Percentiles rank a stretch among this genome's conserved stretches.
These are phyloP conservation scores for Kryptopterus vitreolus DNA, from an alignment of 2,797 vertebrate species.

Conservation along the genomic window DNA sequence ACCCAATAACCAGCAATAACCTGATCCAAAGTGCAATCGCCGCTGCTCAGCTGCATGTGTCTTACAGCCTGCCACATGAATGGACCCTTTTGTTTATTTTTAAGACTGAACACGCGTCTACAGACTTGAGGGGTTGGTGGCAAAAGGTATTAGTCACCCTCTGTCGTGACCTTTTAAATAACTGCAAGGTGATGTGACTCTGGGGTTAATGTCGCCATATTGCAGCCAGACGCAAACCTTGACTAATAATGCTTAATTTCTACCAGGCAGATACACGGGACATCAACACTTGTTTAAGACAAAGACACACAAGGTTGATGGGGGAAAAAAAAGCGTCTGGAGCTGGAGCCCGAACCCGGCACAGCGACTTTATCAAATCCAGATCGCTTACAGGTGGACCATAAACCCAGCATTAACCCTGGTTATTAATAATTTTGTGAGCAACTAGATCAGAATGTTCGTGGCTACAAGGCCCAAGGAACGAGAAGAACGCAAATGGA, in stretches of 20 bases:
- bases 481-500: background rate
- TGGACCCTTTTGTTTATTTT: slow-evolving; percentile 67
- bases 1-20: slow-evolving; percentile 26
- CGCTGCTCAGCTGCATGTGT: slow-evolving; percentile 67
- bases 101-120: slow-evolving; percentile 70
- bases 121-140: slow-evolving; percentile 64
- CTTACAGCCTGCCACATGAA: slow-evolving; percentile 66
- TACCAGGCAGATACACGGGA: slow-evolving; percentile 48
- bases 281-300: slow-evolving; percentile 48
- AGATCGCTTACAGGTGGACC: slow-evolving; percentile 44
- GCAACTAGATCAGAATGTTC: slow-evolving; percentile 9
- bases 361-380: slow-evolving; percentile 49
- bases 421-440: slow-evolving; percentile 37
- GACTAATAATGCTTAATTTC: slow-evolving; percentile 58
- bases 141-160: slow-evolving; percentile 66
- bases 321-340: slow-evolving; percentile 33
- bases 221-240: slow-evolving; percentile 68
- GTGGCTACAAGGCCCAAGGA: slow-evolving; percentile 7
- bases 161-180: slow-evolving; percentile 74
- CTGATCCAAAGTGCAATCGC: slow-evolving; percentile 31
- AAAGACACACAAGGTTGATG: slow-evolving; percentile 34
- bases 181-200: slow-evolving; percentile 71
- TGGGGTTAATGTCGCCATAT: slow-evolving; percentile 69
- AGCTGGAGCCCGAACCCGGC: slow-evolving; percentile 36
- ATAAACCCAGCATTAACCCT: slow-evolving; percentile 24